These are phyloP conservation scores for Acanthopagrus latus DNA, from an alignment of 2,797 vertebrate genomes.

Conservation along the genomic window DNA sequence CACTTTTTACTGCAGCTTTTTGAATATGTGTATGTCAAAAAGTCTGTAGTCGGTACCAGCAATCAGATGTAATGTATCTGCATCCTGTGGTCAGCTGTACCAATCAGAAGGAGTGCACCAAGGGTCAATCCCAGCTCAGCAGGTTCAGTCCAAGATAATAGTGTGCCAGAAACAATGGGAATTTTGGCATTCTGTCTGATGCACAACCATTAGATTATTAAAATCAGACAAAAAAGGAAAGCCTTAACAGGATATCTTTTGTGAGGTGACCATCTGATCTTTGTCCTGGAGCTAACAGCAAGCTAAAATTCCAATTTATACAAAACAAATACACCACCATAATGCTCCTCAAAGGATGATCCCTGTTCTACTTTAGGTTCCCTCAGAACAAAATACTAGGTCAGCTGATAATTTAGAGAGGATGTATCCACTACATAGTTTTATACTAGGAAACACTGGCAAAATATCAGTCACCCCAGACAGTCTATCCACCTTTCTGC, in stretches of 20 bases:
- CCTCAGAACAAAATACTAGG: too few relatives aligned
- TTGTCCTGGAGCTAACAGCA: neutral
- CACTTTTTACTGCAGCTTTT: neutral
- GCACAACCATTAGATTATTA: neutral
- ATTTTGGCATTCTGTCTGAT: neutral
- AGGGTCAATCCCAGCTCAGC: slow-evolving; percentile 30
- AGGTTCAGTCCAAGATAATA: neutral
- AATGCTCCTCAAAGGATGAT: too few relatives aligned
- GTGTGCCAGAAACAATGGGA: neutral
- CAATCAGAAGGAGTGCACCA: neutral
- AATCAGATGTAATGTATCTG: slow-evolving; percentile 9
- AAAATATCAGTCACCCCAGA: too few relatives aligned
- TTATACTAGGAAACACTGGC: too few relatives aligned
- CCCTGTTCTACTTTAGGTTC: too few relatives aligned
- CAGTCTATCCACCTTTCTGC: too few relatives aligned
- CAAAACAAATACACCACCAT: neutral
- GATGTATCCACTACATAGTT: too few relatives aligned
- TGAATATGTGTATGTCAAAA: neutral
- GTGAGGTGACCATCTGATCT: neutral
- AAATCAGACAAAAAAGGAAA: neutral
- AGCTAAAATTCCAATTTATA: neutral
- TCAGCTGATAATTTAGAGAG: too few relatives aligned
- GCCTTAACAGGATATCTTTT: neutral
- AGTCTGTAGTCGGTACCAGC: neutral
- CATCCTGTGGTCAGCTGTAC: neutral